A percentile compares a stretch with the other conserved stretches of the same genome.
These are phyloP conservation scores for Beris chalybata DNA, from an alignment of 2,888 invertebrate species.

Conservation along the genomic window DNA sequence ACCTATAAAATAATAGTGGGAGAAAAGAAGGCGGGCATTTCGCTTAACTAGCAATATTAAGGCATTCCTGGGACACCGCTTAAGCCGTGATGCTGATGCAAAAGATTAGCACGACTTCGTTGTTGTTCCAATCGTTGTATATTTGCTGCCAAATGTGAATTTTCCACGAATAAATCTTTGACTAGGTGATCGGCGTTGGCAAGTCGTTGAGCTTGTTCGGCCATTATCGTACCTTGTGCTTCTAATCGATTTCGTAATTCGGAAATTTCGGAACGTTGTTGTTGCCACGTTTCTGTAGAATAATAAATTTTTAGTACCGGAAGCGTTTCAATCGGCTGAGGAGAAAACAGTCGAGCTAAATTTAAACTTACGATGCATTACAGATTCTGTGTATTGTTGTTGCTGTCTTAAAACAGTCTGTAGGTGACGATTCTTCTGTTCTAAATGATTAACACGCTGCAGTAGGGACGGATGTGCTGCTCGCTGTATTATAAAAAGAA, in stretches of 20 bases:
- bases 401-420: conserved; percentile 66
- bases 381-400: conserved; percentile 65
- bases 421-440: conserved; percentile 65
- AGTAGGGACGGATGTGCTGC: conserved; percentile 54
- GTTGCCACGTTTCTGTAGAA: conserved; percentile 53
- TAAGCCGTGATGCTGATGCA: conserved; percentile 53
- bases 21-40: conserved; percentile 1
- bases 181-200: conserved; percentile 74
- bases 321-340: no score
- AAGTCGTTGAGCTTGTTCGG: conserved; percentile 66
- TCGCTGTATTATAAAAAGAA: conserved; percentile 44
- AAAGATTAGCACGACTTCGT: conserved; percentile 50
- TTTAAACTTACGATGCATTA: conserved; percentile 63
- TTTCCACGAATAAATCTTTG: conserved; percentile 83
- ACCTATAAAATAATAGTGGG: background rate
- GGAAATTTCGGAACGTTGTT: conserved; percentile 56
- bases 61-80: conserved; percentile 46
- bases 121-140: conserved; percentile 56
- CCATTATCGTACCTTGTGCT: conserved; percentile 56
- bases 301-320: conserved; percentile 32
- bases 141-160: conserved; percentile 73
- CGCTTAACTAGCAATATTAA: conserved; percentile 41
- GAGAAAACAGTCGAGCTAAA: background rate
- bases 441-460: conserved; percentile 59
- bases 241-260: conserved; percentile 59